Evolutionary conservation across 2,888 invertebrate species (phyloP), one percentile per base, ranked within the genome.

Genomic region (Erannis defoliaria): DNA sequence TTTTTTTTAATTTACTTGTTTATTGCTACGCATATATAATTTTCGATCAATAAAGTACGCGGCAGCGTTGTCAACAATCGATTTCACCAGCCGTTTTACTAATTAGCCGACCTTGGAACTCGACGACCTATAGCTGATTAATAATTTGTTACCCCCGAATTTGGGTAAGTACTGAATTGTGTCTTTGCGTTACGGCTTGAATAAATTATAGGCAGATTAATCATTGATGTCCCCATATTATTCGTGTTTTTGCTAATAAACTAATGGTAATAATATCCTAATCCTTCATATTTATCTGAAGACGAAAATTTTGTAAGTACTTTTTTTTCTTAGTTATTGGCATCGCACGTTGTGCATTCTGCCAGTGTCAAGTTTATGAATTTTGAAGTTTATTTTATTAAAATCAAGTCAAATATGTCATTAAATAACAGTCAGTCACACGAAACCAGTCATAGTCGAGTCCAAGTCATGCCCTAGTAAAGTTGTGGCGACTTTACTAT

Each of bases 101-200:
- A 70, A 73, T 72, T 68, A 57, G 16, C 18, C 37, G 38, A 35
- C 68, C 63, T 73, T 71, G 62, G 54, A 61, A 65, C 64, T 55
- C 43, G 46, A 56, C 62, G 67, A 51, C 50, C 48, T 54, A 56
- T 64, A 62, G 54, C 65, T 45, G 65, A 55, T 65, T 71, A 73
- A 71, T 71, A 53, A 68, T 72, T 59, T 57, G 53, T 49, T 46
- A 6, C 26, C 9, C 45, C 35, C 26, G 40, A 42, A 59, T 42
- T 48, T 35, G n/a, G 35, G 19, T 33, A 43, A 42, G 26, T 42
- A 59, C 45, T 31, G 29, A 26, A 31, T 10, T 21, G 23, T 46
- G 38, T 49, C 46, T 35, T 48, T 46, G 18, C 31, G 46, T 48
- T 49, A 9, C 35, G 4, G 10, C 14, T n/a, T 49, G 23, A 49